Percentiles rank a stretch among this genome's conserved stretches.
These are phyloP conservation scores for Acrossocheilus wenchowensis DNA, from an alignment of 2,797 vertebrate species.

Conservation along the genomic window DNA sequence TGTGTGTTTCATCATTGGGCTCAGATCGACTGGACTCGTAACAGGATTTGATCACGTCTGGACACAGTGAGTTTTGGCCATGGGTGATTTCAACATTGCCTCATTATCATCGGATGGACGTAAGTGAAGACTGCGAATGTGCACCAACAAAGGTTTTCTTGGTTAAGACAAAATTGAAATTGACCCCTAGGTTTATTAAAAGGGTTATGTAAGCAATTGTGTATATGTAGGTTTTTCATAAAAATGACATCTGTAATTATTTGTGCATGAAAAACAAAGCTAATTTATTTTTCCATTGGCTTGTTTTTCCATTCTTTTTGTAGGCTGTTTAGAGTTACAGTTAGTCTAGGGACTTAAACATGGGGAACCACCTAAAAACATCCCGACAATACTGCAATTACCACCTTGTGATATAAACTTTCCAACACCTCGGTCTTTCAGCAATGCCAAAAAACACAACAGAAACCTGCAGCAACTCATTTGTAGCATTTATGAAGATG, in stretches of 20 bases:
- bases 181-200: not conserved
- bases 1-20: not conserved
- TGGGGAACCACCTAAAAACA: constrained; percentile 38
- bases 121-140: not conserved
- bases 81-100: not conserved
- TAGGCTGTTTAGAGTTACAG: constrained; percentile 34
- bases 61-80: not conserved
- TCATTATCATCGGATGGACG: not conserved
- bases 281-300: constrained; percentile 34
- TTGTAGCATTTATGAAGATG: constrained; percentile 56
- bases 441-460: constrained; percentile 40
- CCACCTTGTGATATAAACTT: constrained; percentile 34
- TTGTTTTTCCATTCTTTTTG: constrained; percentile 41
- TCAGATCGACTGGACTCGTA: not conserved
- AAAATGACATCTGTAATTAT: constrained; percentile 27
- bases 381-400: constrained; percentile 35
- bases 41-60: not conserved
- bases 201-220: not conserved
- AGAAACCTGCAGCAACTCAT: constrained; percentile 39
- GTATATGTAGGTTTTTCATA: not conserved
- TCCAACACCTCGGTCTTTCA: constrained; percentile 34
- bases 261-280: not conserved
- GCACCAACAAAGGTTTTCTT: not conserved
- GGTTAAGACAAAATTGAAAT: not conserved
- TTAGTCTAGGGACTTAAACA: constrained; percentile 18